Evolutionary conservation across 1,140 invertebrate species (phyloP).

Genomic region (Calephelis nemesis): DNA sequence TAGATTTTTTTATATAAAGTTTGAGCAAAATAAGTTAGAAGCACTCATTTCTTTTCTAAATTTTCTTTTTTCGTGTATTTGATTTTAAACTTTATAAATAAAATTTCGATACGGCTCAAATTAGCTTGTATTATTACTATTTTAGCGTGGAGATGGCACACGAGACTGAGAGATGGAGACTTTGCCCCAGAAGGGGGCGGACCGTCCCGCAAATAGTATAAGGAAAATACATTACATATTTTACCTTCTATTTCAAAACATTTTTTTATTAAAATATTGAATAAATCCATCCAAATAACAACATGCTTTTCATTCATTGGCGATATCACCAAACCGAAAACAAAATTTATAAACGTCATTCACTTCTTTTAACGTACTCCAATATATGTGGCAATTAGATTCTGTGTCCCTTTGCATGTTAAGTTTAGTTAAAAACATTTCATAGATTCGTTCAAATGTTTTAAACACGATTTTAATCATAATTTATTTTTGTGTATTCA

Average conservation of each 20-base stretch:
- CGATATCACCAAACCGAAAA: slow-evolving; percentile 46
- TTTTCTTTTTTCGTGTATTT: slow-evolving; percentile 23
- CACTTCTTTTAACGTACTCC: slow-evolving; percentile 67
- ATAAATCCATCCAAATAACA: slow-evolving; percentile 60
- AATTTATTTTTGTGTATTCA: neutral
- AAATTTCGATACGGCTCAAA: slow-evolving; percentile 26
- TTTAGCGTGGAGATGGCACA: slow-evolving; percentile 67
- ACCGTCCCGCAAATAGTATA: slow-evolving; percentile 75
- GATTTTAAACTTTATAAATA: slow-evolving; percentile 2
- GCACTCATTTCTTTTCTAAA: slow-evolving; percentile 32
- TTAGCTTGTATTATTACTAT: slow-evolving; percentile 56
- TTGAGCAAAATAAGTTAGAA: neutral
- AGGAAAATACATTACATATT: slow-evolving; percentile 55
- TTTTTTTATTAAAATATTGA: slow-evolving; percentile 62
- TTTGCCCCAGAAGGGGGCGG: slow-evolving; percentile 66
- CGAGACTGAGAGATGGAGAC: slow-evolving; percentile 73
- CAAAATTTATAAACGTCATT: slow-evolving; percentile 63
- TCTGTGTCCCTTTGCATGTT: slow-evolving; percentile 71
- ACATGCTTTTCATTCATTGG: slow-evolving; percentile 76
- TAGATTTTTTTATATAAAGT: neutral
- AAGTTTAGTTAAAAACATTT: slow-evolving; percentile 34
- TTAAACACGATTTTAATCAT: neutral
- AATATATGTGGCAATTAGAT: slow-evolving; percentile 29
- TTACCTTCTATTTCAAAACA: slow-evolving; percentile 42
- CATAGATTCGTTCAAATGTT: neutral